These are phyloP conservation scores for Eupithecia abbreviata DNA, from an alignment of 2,888 invertebrate genomes.

Conservation along the genomic window DNA sequence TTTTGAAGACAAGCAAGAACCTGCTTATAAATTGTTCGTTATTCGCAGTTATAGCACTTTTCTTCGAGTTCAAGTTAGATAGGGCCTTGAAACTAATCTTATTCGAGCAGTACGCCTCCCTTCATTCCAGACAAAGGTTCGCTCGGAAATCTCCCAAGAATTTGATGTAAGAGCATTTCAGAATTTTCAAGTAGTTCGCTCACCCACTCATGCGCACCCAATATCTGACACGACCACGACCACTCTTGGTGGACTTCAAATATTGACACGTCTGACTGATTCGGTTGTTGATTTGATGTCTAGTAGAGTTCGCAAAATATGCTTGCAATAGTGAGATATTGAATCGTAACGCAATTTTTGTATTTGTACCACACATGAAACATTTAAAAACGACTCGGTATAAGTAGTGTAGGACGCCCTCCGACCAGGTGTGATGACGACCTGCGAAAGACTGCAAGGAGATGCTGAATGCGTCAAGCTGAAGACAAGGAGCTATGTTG, in stretches of 20 bases:
- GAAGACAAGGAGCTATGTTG: no score
- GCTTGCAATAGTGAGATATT: not conserved
- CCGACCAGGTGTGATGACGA: no score
- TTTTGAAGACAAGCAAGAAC: conserved; percentile 16
- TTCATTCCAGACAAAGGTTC: conserved; percentile 16
- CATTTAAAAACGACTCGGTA: not conserved
- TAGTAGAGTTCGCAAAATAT: not conserved
- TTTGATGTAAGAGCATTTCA: conserved; percentile 8
- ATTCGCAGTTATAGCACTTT: conserved; percentile 20
- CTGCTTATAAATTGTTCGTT: conserved; percentile 25
- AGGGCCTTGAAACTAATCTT: conserved; percentile 24
- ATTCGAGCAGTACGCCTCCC: conserved; percentile 9
- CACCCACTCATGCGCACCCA: conserved; percentile 8
- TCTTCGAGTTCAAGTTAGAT: conserved; percentile 27
- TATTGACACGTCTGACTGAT: not conserved
- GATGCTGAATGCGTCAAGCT: no score
- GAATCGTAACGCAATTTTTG: not conserved
- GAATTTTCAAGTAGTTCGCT: conserved; percentile 17
- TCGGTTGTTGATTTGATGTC: not conserved
- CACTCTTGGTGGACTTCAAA: not conserved
- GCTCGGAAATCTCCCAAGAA: conserved; percentile 13
- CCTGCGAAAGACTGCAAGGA: no score
- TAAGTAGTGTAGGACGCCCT: no score
- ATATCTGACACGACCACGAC: conserved; percentile 4
- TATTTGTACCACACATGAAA: not conserved